Base-by-base conservation (phyloP, 2,113 vertebrate genomes). In the Brevimyrus niger region DNA sequence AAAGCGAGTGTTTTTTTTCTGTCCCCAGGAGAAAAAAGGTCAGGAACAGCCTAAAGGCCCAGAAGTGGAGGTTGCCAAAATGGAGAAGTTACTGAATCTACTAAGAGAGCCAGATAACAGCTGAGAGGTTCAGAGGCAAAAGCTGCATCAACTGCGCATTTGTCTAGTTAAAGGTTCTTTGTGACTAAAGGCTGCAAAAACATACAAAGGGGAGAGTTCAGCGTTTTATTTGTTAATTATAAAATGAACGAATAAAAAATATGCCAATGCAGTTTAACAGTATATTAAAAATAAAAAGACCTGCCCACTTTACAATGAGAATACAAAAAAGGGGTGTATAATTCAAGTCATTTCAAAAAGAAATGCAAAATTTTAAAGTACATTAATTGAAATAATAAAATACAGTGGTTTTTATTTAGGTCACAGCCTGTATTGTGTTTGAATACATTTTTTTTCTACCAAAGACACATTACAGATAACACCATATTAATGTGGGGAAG, bases 21-120 rank as follows among this genome's bases (percentile, higher is more conserved):
- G 19, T 84, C 38, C 38, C 4, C 91, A 99, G 98, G 94, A 89
- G 27, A 98, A 99, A 93, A 98, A 98, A 90, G 97, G 97, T 47
- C 97, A 98, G 90, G 97, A 97, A 53, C 47, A 93, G 0, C 95
- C 96, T 89, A 96, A 96, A 89, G 96, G 96, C 44, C 97, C 97
- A 0, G 97, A 98, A 89, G 96, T 95, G 90, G 97, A 99, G 94
- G 93, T 95, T 0, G 94, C 93, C n/a, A 99, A 99, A 93, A 89
- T 99, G 96, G 98, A 99, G 93, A 98, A 97, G 89, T 94, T 99
- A 61, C 95, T 99, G 27, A 96, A 94, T 90, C 92, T 97, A 90
- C 94, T 97, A 92, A 96, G 96, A 89, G 95, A 97, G 90, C 95
- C 94, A 0, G 93, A 94, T 5, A 48, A 89, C 48, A 89, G 3